Conservation (phyloP, 2,797 vertebrate species). For the Bradypodion ventrale region DNA sequence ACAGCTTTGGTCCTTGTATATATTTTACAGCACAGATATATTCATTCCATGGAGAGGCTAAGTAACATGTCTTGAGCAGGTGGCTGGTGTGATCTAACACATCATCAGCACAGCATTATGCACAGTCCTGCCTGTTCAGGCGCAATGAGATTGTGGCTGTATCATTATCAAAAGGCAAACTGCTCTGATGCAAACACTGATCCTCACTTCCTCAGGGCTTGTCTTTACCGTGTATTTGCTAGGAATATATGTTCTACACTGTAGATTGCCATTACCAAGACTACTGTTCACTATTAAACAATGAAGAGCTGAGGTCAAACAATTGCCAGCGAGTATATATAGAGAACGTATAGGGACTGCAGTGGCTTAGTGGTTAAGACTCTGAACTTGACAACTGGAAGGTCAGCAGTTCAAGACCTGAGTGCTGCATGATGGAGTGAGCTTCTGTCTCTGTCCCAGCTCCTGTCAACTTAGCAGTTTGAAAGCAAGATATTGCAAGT, state of each 20-base stretch:
- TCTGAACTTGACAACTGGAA: no score
- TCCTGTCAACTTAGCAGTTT: no score
- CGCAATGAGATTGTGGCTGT: not conserved
- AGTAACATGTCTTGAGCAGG: constrained; percentile 7
- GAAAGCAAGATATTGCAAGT: no score
- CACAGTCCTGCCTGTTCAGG: not conserved
- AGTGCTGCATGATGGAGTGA: no score
- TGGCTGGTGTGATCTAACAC: not conserved
- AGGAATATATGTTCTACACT: not conserved
- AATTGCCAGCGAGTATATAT: not conserved
- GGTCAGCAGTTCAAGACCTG: no score
- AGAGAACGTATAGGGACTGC: not conserved
- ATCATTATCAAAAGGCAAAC: not conserved
- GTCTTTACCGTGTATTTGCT: not conserved
- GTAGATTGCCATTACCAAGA: not conserved
- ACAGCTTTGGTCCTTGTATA: not conserved
- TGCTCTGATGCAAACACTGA: not conserved
- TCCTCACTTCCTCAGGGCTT: not conserved
- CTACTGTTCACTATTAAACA: not conserved
- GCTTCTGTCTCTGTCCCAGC: no score
- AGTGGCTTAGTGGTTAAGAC: no score
- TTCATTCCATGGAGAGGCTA: not conserved
- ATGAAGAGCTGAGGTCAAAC: not conserved
- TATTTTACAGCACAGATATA: constrained; percentile 12
- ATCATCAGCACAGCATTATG: not conserved